Evolutionary conservation across 2,888 invertebrate genomes (phyloP).

Genomic region (Habroteleia sp.): DNA sequence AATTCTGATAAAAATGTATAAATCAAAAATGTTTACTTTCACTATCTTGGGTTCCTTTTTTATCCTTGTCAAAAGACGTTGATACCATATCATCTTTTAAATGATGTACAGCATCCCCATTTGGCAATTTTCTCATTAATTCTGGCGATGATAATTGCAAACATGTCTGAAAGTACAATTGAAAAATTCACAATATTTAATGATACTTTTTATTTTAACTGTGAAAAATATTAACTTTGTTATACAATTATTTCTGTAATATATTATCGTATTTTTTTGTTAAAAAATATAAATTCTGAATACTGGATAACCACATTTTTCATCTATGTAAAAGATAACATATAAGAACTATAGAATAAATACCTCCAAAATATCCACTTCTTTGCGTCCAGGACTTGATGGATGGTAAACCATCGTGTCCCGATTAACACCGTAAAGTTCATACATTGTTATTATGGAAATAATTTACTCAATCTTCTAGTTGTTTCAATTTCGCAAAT

Average conservation of each 20-base stretch:
- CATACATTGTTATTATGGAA: conserved; percentile 71
- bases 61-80: conserved; percentile 71
- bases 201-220: no score
- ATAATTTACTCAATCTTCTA: conserved; percentile 17
- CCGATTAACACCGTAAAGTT: conserved; percentile 75
- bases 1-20: no score
- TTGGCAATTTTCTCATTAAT: conserved; percentile 78
- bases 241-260: no score
- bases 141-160: conserved; percentile 79
- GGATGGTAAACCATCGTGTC: conserved; percentile 77
- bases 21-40: no score
- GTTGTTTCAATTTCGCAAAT: conserved; percentile 27
- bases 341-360: no score
- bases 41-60: conserved; percentile 67
- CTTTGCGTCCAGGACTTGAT: conserved; percentile 75
- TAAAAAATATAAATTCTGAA: no score
- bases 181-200: no score
- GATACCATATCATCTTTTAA: conserved; percentile 72
- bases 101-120: conserved; percentile 75
- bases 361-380: conserved; percentile 78
- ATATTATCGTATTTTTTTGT: no score
- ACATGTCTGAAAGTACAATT: conserved; percentile 73
- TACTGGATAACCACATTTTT: no score
- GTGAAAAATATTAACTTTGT: no score
- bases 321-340: no score